Conservation (phyloP, 2,797 vertebrate species). For the Dipus sagitta region DNA sequence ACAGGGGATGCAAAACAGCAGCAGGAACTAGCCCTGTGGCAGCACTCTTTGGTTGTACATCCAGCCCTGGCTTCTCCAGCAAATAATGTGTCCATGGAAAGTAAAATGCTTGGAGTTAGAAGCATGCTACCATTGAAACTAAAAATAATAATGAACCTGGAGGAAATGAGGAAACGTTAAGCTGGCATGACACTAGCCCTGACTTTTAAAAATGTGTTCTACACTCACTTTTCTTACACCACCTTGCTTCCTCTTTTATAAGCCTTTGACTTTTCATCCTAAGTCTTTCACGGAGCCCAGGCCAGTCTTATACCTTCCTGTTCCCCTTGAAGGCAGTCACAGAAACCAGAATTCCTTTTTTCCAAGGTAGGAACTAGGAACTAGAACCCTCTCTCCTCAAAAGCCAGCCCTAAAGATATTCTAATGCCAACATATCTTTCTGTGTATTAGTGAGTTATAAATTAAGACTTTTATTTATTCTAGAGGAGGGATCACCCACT, state of each 20-base stretch:
- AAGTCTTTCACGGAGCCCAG: neutral
- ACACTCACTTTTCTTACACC: neutral
- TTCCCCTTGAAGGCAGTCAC: neutral
- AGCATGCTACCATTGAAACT: neutral
- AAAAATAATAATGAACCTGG: neutral
- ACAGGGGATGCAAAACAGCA: rapidly evolving
- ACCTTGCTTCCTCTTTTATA: neutral
- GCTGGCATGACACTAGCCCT: neutral
- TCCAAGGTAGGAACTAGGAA: neutral
- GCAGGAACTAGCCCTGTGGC: neutral
- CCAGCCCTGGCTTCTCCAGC: neutral
- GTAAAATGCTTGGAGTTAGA: neutral
- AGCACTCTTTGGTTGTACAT: neutral
- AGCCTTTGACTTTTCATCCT: neutral
- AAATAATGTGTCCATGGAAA: neutral
- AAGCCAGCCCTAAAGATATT: neutral
- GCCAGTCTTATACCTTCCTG: neutral
- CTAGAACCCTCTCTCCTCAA: too few relatives aligned
- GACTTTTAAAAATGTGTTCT: neutral
- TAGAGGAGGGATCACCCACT: neutral
- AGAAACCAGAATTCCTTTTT: neutral
- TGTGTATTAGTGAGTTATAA: neutral
- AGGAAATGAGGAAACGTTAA: neutral
- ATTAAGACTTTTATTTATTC: neutral
- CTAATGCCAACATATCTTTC: too few relatives aligned